Percentiles rank a stretch among this genome's conserved stretches.
These are phyloP conservation scores for Subacronicta megacephala DNA, from an alignment of 2,888 invertebrate genomes.

Conservation along the genomic window DNA sequence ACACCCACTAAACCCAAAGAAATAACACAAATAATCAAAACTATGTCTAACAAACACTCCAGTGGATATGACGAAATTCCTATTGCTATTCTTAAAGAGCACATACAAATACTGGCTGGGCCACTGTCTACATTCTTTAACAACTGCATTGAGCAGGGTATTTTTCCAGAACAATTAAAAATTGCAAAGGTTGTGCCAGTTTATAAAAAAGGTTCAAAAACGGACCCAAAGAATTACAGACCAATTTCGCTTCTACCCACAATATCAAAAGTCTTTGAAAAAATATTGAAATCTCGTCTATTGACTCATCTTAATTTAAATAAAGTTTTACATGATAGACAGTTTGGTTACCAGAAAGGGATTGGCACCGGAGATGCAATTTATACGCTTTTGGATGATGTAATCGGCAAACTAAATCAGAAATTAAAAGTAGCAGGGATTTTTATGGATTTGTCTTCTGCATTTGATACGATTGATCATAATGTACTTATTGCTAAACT, in stretches of 20 bases:
- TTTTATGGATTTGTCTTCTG: constrained; percentile 10
- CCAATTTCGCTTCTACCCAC: constrained; percentile 5
- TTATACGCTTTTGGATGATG: constrained; percentile 3
- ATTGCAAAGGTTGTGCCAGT: constrained; percentile 2
- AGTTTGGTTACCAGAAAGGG: constrained; percentile 8
- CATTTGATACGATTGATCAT: constrained; percentile 13
- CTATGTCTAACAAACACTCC: constrained; percentile 1
- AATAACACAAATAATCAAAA: not conserved
- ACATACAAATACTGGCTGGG: constrained; percentile 2
- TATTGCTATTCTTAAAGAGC: constrained; percentile 3
- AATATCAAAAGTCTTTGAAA: constrained; percentile 2
- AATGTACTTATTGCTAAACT: constrained; percentile 8
- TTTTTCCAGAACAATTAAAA: constrained; percentile 2
- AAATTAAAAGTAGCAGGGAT: constrained; percentile 13
- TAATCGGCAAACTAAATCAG: constrained; percentile 2
- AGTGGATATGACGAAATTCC: constrained; percentile 12
- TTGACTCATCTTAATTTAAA: constrained; percentile 5
- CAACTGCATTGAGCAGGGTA: not conserved
- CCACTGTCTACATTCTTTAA: not conserved
- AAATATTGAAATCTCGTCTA: constrained; percentile 2
- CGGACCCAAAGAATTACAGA: constrained; percentile 3
- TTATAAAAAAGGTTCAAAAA: constrained; percentile 5
- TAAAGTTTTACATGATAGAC: constrained; percentile 6
- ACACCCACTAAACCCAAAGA: not conserved
- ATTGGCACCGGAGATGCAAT: constrained; percentile 7